A percentile compares a stretch with the other conserved stretches of the same genome.
These are phyloP conservation scores for Syritta pipiens DNA, from an alignment of 2,888 invertebrate species.

Conservation along the genomic window DNA sequence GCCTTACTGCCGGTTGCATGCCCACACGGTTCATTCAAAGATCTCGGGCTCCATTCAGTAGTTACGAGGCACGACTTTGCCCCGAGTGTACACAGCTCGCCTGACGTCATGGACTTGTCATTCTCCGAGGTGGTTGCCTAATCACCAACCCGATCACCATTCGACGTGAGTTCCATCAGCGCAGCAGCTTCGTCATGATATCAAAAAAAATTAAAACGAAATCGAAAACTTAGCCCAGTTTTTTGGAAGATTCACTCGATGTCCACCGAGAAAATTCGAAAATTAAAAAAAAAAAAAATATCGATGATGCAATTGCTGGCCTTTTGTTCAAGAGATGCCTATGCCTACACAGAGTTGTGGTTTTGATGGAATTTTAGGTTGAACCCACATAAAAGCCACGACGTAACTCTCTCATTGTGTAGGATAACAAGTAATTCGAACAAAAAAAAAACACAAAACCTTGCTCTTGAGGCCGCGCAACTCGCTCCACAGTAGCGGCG, in stretches of 20 bases:
- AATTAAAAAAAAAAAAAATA: constrained; percentile 4
- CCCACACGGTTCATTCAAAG: constrained; percentile 63
- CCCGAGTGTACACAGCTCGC: constrained; percentile 24
- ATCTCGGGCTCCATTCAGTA: constrained; percentile 61
- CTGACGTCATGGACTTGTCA: constrained; percentile 67
- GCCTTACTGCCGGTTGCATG: constrained; percentile 60
- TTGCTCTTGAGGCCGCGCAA: constrained; percentile 58
- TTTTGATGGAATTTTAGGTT: constrained; percentile 55
- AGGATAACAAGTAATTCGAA: constrained; percentile 68
- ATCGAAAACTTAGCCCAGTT: constrained; percentile 8
- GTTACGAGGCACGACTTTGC: constrained; percentile 55
- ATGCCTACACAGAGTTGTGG: constrained; percentile 51
- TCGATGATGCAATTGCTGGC: constrained; percentile 58
- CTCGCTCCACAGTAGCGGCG: constrained; percentile 24
- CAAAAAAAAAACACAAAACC: too few relatives aligned
- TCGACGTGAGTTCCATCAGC: constrained; percentile 6
- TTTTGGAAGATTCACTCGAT: constrained; percentile 40
- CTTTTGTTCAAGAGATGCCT: constrained; percentile 49
- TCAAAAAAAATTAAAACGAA: background rate
- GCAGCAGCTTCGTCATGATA: constrained; percentile 18
- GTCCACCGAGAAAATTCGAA: constrained; percentile 43
- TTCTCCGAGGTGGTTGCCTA: constrained; percentile 57
- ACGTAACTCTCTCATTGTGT: constrained; percentile 51
- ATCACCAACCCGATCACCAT: constrained; percentile 41
- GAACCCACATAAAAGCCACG: constrained; percentile 52